Evolutionary conservation across 2,888 invertebrate genomes (phyloP).

Genomic region (Andrena camellia): DNA sequence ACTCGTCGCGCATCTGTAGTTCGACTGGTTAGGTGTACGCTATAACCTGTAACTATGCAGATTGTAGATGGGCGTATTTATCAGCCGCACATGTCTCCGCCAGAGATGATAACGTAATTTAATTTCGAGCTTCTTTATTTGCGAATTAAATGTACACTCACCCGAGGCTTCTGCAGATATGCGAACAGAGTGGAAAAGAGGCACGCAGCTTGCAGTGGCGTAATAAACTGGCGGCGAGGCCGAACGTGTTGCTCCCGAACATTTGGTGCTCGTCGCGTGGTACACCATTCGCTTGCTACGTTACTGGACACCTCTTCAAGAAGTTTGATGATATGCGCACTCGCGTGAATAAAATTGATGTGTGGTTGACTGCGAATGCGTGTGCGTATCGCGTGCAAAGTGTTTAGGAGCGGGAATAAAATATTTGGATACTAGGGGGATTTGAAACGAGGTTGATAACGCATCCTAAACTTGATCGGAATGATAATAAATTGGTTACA

Average conservation of each 20-base stretch:
- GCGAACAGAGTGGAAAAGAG: not conserved
- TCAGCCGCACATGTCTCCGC: slow-evolving; percentile 16
- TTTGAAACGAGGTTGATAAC: not conserved
- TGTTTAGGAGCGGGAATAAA: too few species aligned
- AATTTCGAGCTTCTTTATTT: not conserved
- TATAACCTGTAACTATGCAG: slow-evolving; percentile 50
- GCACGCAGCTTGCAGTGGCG: not conserved
- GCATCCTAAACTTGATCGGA: not conserved
- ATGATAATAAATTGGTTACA: not conserved
- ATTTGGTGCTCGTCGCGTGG: not conserved
- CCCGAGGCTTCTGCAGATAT: not conserved
- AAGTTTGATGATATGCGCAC: not conserved
- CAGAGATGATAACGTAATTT: slow-evolving; percentile 3
- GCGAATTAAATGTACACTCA: not conserved
- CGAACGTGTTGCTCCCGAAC: not conserved
- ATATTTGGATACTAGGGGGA: not conserved
- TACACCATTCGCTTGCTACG: not conserved
- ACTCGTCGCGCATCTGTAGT: not conserved
- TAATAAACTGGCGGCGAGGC: not conserved
- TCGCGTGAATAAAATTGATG: too few species aligned
- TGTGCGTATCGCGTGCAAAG: too few species aligned
- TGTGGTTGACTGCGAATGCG: too few species aligned
- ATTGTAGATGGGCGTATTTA: slow-evolving; percentile 46
- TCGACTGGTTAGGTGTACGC: slow-evolving; percentile 47
- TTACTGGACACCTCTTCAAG: not conserved